These are phyloP conservation scores for Patiria pectinifera DNA, from an alignment of 53 echinoderm and acorn worm genomes.

Conservation along the genomic window DNA sequence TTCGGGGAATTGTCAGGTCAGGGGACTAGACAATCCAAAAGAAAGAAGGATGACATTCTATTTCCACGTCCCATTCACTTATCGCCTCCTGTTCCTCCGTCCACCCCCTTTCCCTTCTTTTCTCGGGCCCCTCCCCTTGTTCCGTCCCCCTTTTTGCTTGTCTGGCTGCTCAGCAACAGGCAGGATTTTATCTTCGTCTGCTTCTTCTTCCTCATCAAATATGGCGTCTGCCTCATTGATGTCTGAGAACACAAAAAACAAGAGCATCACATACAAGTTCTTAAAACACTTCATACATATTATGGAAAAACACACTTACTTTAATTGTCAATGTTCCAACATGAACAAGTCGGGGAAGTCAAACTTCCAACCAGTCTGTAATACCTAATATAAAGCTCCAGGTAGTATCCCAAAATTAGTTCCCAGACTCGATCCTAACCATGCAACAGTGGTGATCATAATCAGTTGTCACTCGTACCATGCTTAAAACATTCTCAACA, in stretches of 20 bases:
- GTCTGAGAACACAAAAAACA: neutral
- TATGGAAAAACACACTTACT: no score
- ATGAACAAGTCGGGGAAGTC: no score
- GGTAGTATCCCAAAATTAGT: no score
- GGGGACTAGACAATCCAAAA: neutral
- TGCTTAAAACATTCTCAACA: no score
- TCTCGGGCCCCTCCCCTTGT: slow-evolving; percentile 10
- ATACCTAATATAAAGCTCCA: no score
- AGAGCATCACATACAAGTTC: neutral
- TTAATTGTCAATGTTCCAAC: no score
- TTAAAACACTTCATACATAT: no score
- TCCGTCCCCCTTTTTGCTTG: neutral
- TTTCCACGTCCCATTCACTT: neutral
- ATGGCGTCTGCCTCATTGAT: neutral
- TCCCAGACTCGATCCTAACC: no score
- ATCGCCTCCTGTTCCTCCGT: neutral
- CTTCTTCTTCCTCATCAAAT: slow-evolving; percentile 14
- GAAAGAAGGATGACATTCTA: neutral
- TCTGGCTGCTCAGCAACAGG: slow-evolving; percentile 39
- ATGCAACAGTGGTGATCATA: no score
- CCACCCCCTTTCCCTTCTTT: neutral
- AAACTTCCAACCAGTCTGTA: no score
- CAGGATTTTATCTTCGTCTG: slow-evolving; percentile 28
- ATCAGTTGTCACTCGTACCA: no score
- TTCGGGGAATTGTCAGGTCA: no score